Evolutionary conservation across 2,888 invertebrate genomes (phyloP), one percentile per base, ranked within the genome.

Genomic region (Tipula unca): DNA sequence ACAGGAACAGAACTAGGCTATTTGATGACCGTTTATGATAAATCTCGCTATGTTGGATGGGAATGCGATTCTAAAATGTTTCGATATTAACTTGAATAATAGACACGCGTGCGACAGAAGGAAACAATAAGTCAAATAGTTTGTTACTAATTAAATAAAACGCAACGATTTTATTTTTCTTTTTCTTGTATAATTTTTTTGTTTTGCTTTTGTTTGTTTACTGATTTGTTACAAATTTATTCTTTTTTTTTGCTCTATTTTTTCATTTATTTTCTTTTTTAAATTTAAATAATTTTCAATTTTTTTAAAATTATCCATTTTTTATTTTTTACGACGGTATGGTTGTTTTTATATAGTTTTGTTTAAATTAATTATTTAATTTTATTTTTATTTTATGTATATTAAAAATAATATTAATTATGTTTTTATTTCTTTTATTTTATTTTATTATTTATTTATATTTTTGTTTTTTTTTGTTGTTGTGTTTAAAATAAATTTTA

Each of bases 361-460:
- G 69, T 69, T 69, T 69, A 69, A 69, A 69, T 69, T 69, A 69
- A 69, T 69, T 69, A 54, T 69, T 69, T 25, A 25, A 10, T 69
- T 69, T 69, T 69, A 25, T 25, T 48, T 48, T 48, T 48, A 48
- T 10, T 48, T 69, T 69, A 69, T 69, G 69, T 69, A 69, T 69
- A 69, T 69, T 69, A 69, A 69, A 69, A 69, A 69, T 69, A 69
- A 69, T 69, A 69, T 69, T 69, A 69, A 69, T 69, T 69, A 69
- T 69, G 69, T 69, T 69, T 69, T 54, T 17, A 42, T 14, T 48
- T 54, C 17, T 69, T 69, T 69, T 69, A 69, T 69, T 69, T 69
- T 69, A 25, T 69, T 69, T 69, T 25, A 25, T 69, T 69, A 69
- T 20, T 69, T 69, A 69, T 69, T 69, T 69, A 69, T 69, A 69